Evolutionary conservation across 2,797 vertebrate species (phyloP).

Genomic region (Hephaestus fuliginosus): DNA sequence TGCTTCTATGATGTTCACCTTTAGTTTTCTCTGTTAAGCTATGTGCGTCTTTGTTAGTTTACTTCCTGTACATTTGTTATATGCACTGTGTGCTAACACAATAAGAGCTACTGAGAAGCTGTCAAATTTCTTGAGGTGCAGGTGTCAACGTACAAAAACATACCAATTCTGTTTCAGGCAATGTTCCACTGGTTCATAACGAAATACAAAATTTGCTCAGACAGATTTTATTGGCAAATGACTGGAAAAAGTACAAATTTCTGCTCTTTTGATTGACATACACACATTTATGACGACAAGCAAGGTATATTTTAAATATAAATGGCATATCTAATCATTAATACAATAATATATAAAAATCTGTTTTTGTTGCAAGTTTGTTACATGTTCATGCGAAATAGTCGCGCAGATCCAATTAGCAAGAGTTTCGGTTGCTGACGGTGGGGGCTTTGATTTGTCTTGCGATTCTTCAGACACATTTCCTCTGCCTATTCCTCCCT

Average conservation of each 20-base stretch:
- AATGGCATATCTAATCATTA: background rate
- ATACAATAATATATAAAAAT: background rate
- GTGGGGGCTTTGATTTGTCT: background rate
- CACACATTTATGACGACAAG: constrained; percentile 9
- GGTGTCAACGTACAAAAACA: too few relatives aligned
- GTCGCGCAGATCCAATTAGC: background rate
- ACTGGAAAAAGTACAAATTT: background rate
- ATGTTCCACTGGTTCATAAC: background rate
- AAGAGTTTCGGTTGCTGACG: background rate
- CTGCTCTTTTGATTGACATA: background rate
- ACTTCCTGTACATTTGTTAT: background rate
- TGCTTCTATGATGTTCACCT: background rate
- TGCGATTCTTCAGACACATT: background rate
- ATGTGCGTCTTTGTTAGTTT: background rate
- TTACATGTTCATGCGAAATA: background rate
- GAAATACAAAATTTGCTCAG: background rate
- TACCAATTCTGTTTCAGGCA: background rate
- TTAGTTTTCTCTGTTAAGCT: background rate
- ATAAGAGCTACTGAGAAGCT: background rate
- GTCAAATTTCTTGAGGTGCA: background rate
- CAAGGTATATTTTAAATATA: background rate
- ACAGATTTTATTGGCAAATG: constrained; percentile 26
- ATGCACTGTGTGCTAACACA: background rate
- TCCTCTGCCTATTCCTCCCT: background rate
- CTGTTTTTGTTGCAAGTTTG: background rate